Base-by-base conservation (phyloP, 2,797 vertebrate genomes). In the Aplochiton taeniatus region DNA sequence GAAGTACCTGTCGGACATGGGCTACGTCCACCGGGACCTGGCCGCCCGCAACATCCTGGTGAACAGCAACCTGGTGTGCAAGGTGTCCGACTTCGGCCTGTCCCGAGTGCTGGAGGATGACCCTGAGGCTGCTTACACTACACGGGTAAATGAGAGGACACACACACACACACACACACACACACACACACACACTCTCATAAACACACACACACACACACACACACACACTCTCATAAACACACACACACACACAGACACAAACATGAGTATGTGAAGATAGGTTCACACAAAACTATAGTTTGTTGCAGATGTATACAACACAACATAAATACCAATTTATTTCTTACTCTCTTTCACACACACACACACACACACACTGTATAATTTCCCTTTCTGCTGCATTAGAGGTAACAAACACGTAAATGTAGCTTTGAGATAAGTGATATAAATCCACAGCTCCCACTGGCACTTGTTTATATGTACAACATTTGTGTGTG, bases 1-100 rank as follows among this genome's bases (percentile, higher is more conserved):
- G 96, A 98, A 95, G 82, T 96, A 99, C 83, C 95, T 98, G 75
- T 96, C 96, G 0, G 97, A 98, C 80, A 98, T 97, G 95, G 96
- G 96, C 69, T 98, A 98, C 0, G 95, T 98, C 50, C 97, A 98
- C 87, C 82, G 97, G 11, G 97, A 98, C 72, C 92, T 98, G 77
- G 97, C 97, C 0, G 97, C 97, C 3, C 91, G 96, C 1, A 98
- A 99, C 81, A 98, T 97, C 79, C 85, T 99, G 81, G 96, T 98
- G 86, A 99, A 99, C 90, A 92, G 94, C 85, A 99, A 98, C 80
- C 90, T 99, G 75, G 95, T 98, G 79, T 98, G 96, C 75, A 98
- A 98, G 88, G 96, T 98, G 66, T 98, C 97, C 0, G 96, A 98
- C 80, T 98, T 98, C 4, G 97, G 97, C 66, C 85, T 98, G 80